Evolutionary conservation across 2,797 vertebrate species (phyloP).

Genomic region (Takifugu ocellatus): DNA sequence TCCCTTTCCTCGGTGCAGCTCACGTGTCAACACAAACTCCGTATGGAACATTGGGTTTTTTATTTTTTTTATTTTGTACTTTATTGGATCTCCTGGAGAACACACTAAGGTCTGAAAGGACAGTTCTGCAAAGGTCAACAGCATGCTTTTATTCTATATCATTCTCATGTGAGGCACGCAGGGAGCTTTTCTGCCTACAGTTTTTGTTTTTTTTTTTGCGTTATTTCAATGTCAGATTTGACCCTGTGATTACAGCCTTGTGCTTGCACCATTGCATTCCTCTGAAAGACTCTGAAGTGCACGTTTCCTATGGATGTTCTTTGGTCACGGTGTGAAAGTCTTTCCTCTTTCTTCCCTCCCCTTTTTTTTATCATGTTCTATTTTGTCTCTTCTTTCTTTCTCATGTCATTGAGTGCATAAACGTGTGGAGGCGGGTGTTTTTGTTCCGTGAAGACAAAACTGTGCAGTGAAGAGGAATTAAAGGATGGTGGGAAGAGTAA

Average conservation of each 20-base stretch:
- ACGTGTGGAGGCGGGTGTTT: slow-evolving; percentile 21
- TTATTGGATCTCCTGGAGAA: slow-evolving; percentile 6
- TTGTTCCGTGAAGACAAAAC: slow-evolving; percentile 16
- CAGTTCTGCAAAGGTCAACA: slow-evolving; percentile 41
- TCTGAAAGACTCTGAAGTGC: slow-evolving; percentile 44
- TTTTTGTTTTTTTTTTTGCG: slow-evolving; percentile 1
- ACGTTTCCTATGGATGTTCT: slow-evolving; percentile 40
- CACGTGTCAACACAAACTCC: not conserved
- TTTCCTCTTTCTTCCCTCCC: slow-evolving; percentile 25
- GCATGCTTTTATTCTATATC: slow-evolving; percentile 25
- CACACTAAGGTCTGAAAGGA: slow-evolving; percentile 16
- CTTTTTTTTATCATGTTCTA: slow-evolving; percentile 28
- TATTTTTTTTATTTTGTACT: not conserved
- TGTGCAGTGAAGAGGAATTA: slow-evolving; percentile 2
- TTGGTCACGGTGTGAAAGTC: slow-evolving; percentile 27
- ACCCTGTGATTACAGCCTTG: slow-evolving; percentile 27
- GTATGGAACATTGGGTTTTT: not conserved
- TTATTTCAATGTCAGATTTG: slow-evolving; percentile 22
- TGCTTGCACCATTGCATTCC: slow-evolving; percentile 19
- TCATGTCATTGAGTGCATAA: slow-evolving; percentile 37
- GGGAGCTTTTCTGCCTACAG: slow-evolving; percentile 10
- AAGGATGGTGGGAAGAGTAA: slow-evolving; percentile 4
- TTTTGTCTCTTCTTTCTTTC: slow-evolving; percentile 10
- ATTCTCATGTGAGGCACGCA: slow-evolving; percentile 15
- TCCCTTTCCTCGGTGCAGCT: not conserved